Base-by-base conservation (phyloP, 2,797 vertebrate genomes). In the Macrochelys suwanniensis region DNA sequence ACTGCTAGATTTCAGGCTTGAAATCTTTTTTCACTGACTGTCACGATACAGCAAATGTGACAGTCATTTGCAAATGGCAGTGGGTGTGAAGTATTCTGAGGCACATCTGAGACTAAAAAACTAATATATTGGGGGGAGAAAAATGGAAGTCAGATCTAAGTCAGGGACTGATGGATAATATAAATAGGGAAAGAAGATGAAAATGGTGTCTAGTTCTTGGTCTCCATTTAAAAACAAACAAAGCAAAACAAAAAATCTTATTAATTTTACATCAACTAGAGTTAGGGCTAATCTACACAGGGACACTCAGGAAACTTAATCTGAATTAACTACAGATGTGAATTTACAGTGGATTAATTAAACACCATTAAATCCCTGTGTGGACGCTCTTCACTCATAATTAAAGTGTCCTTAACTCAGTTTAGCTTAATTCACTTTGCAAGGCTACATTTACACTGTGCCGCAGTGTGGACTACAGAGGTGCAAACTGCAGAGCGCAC, bases 31-130 rank as follows among this genome's bases (percentile, higher is more conserved):
- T 42, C 76, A 45, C 31, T 5, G 25, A 47, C 57, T 80, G 13
- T 16, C 26, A 31, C 1, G 19, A 50, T 12, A 68, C 2, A 50
- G 51, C 5, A 61, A 87, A 68, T 95, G 7, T 86, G 59, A 89
- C 21, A 33, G 4, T 49, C 6, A 49, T 49, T 49, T 49, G 47
- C 47, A 49, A 28, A 33, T 1, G 19, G 6, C 37, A 3, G 25
- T 90, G 80, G 53, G 82, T 0, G 0, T 5, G 49, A 53, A 80
- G 88, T 82, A 81, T 45, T 88, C 47, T 81, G 45, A 76, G 1
- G 3, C 0, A 0, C 13, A 92, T 6, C 1, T 11, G n/a, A 88
- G 42, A 83, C 57, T 49, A 86, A 57, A 80, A 33, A 28, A 28
- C 76, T 50, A 31, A 1, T 21, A 61, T 28, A 50, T 4, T 54